Percentiles rank a stretch among this genome's conserved stretches.
These are phyloP conservation scores for Synanthedon formicaeformis DNA, from an alignment of 2,888 invertebrate species.

Conservation along the genomic window DNA sequence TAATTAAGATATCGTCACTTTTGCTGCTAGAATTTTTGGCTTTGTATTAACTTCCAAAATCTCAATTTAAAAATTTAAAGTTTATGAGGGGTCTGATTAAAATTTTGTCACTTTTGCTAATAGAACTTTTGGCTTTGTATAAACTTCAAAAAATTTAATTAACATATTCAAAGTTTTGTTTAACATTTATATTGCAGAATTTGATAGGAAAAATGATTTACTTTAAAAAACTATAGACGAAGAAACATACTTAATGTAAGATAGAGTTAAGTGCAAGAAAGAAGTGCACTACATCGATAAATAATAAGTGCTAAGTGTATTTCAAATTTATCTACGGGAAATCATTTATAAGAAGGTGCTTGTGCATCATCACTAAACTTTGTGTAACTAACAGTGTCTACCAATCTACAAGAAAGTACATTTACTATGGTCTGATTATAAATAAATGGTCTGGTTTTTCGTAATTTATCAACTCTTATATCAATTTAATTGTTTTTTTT, in stretches of 20 bases:
- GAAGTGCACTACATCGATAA: constrained; percentile 31
- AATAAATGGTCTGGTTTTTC: too few relatives aligned
- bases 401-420: neutral
- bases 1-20: neutral
- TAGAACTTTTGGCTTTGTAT: too few relatives aligned
- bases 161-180: too few relatives aligned
- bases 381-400: neutral
- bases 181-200: too few relatives aligned
- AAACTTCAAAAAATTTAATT: too few relatives aligned
- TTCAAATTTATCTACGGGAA: constrained; percentile 10
- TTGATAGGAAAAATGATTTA: too few relatives aligned
- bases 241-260: constrained; percentile 5
- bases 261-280: constrained; percentile 21
- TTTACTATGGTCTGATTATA: too few relatives aligned
- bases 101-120: neutral
- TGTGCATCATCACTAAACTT: constrained; percentile 25
- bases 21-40: neutral
- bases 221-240: too few relatives aligned
- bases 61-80: too few relatives aligned
- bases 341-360: constrained; percentile 26
- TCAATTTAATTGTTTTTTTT: too few relatives aligned
- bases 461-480: too few relatives aligned
- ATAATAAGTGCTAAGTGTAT: constrained; percentile 10
- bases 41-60: too few relatives aligned
- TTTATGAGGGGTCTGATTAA: neutral